A percentile compares a stretch with the other conserved stretches of the same genome.
Conservation (phyloP, 2,113 vertebrate genomes). For the Dunckerocampus dactyliophorus region DNA sequence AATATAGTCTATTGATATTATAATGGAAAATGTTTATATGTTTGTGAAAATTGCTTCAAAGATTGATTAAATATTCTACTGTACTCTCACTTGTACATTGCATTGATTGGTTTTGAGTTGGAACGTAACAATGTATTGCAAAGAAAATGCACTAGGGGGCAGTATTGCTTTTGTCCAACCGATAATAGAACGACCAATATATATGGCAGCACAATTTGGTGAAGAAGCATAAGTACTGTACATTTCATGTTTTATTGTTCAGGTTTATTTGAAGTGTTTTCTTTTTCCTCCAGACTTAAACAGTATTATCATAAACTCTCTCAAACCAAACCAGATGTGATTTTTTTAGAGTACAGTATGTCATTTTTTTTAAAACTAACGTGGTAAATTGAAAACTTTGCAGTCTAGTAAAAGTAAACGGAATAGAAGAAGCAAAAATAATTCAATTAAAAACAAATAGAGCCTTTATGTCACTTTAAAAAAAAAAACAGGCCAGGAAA, state of each 20-base stretch:
- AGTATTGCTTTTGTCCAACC: constrained; percentile 4
- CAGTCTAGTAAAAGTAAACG: too few relatives aligned
- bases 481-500: background rate
- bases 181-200: background rate
- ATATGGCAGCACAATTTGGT: background rate
- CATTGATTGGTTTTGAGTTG: constrained; percentile 1
- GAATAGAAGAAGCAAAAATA: too few relatives aligned
- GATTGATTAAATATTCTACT: constrained; percentile 5
- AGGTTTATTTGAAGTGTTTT: background rate
- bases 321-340: too few relatives aligned
- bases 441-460: background rate
- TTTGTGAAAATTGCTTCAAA: constrained; percentile 17
- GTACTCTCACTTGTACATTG: constrained; percentile 9
- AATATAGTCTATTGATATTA: constrained; percentile 16
- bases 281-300: too few relatives aligned
- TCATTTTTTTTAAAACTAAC: too few relatives aligned
- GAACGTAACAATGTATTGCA: background rate
- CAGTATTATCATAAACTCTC: too few relatives aligned
- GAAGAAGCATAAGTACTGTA: background rate
- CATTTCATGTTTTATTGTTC: background rate
- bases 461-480: background rate
- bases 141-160: constrained; percentile 25
- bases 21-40: constrained; percentile 13
- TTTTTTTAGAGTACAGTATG: too few relatives aligned
- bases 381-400: too few relatives aligned